Conservation (phyloP, 2,797 vertebrate genomes). For the Adelosebastes latens region DNA sequence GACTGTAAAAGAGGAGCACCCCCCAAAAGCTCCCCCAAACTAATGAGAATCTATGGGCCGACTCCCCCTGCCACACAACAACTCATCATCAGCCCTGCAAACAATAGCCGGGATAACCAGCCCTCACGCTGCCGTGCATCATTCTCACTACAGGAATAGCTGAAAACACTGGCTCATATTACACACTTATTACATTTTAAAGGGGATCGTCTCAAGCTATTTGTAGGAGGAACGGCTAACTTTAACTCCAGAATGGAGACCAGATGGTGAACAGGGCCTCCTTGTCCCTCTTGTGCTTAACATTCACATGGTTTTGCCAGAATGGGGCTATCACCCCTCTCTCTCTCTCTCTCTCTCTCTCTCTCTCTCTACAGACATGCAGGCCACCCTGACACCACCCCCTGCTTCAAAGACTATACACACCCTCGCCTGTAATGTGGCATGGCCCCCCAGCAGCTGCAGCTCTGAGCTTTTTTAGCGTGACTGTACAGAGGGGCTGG, state of each 20-base stretch:
- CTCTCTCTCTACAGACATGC: slow-evolving; percentile 11
- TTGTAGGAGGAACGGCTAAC: slow-evolving; percentile 47
- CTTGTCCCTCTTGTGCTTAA: slow-evolving; percentile 43
- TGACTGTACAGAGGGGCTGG: slow-evolving; percentile 54
- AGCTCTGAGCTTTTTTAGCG: slow-evolving; percentile 51
- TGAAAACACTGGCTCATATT: slow-evolving; percentile 38
- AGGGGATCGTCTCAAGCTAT: slow-evolving; percentile 41
- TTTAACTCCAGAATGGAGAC: slow-evolving; percentile 66
- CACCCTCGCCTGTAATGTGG: slow-evolving; percentile 63
- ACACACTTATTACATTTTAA: slow-evolving; percentile 71
- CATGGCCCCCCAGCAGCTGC: slow-evolving; percentile 68
- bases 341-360: too few relatives aligned
- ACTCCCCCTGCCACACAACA: slow-evolving; percentile 62
- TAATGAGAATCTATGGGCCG: slow-evolving; percentile 77
- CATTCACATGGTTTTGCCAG: slow-evolving; percentile 55
- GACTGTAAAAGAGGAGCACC: slow-evolving; percentile 78
- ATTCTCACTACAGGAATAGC: slow-evolving; percentile 39
- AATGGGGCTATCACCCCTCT: slow-evolving; percentile 23
- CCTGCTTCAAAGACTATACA: slow-evolving; percentile 53
- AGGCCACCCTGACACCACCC: slow-evolving; percentile 36
- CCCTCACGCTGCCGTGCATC: slow-evolving; percentile 38
- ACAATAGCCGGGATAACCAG: slow-evolving; percentile 54
- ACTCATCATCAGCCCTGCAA: slow-evolving; percentile 57
- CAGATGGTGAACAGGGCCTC: slow-evolving; percentile 65
- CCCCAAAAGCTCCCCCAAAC: slow-evolving; percentile 72